Evolutionary conservation across 1,140 invertebrate species (phyloP), one percentile per base, ranked within the genome.

Genomic region (Drosophila murphyi): DNA sequence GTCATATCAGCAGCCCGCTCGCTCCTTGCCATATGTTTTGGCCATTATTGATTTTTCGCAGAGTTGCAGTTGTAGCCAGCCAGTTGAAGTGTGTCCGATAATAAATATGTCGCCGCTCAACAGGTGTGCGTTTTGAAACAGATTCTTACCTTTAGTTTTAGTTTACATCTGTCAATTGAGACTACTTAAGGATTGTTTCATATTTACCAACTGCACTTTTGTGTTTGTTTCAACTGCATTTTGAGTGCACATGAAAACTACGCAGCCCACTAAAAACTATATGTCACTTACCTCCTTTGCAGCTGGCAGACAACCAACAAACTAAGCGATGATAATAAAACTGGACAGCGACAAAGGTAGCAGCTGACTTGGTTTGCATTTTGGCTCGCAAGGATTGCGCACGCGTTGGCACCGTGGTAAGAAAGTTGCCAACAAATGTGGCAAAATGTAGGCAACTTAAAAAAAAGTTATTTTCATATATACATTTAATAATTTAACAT

Each of bases 41-140:
- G 51, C 56, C 48, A 60, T 48, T 87, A 87, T 87, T 87, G 83
- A 87, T 87, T 87, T 87, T 87, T 87, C 83, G 48, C 69, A 37
- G 45, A 48, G 41, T 41, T 55, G 57, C 51, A 62, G 10, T 45
- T 56, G 20, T 54, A 20, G 12, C 2, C 47, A 31, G 12, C 31
- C 20, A 20, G 2, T 45, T 28, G 20, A 20, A 20, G 20, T 20
- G 20, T 20, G 20, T 20, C 20, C 20, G 20, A 20, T 20, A 20
- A 20, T 20, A 20, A 20, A 34, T 32, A 2, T 10, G 10, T 6
- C 50, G 37, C n/a, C 20, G n/a, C 12, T 60, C 56, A 60, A 32
- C 37, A 47, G 51, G 51, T 50, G 54, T 31, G 34, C 20, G 34
- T 31, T 1, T 10, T 32, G 1, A 5, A 29, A 4, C 3, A 28